Evolutionary conservation across 2,888 invertebrate genomes (phyloP), one percentile per base, ranked within the genome.

Genomic region (Nipponacmea schrenckii): DNA sequence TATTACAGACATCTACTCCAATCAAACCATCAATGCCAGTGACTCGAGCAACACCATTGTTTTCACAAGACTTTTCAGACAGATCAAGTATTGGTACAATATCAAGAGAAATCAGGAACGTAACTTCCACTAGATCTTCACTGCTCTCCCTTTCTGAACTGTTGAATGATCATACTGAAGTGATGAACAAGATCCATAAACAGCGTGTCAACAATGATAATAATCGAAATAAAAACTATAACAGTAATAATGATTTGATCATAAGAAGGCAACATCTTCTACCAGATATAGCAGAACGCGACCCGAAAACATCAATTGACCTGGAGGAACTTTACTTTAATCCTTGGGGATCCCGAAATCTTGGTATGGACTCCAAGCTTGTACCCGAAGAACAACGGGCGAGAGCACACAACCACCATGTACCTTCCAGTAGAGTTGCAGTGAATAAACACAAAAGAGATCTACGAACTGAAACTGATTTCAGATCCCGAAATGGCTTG

Each of bases 401-500:
- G 3, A 24, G 39, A 4, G 26, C 64, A 26, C 63, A 63, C 2
- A 48, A 50, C 17, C 69, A 62, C 12, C 20, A 39, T 12, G 48
- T 69, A 1, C 20, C 64, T 7, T 64, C 64, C 50, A 69, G 69
- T 12, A 17, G 69, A 8, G 69, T 69, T 15, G 48, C 64, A 1
- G 20, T 20, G 12, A 26, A 64, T 17, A 15, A 48, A 2, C 64
- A 20, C 20, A 48, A 64, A n/a, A 44, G 69, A 27, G 64, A 45
- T 15, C 48, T 64, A 17, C 24, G 44, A 64, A 69, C 69, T 27
- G 64, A 31, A 17, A 69, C 69, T 10, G 63, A 69, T 31, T 69
- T 69, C 39, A 44, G 64, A 50, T 69, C 69, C 27, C 24, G 69
- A 20, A 69, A 69, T 48, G 69, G 69, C 27, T 50, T 64, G 7